Evolutionary conservation across 2,888 invertebrate genomes (phyloP).

Genomic region (Meliscaeva auricollis): DNA sequence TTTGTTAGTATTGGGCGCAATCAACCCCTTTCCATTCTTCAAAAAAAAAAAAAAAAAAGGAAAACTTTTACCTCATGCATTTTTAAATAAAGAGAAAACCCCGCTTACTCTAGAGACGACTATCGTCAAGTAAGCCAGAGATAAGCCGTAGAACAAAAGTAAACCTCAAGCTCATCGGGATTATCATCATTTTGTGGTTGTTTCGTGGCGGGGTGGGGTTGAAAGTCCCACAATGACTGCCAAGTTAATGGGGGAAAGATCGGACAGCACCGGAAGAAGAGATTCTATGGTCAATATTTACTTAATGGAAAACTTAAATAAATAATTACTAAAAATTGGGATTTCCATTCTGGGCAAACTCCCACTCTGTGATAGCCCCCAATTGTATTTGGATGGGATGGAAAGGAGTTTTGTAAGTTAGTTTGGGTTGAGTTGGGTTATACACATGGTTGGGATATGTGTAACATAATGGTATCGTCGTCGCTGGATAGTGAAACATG

Average conservation of each 20-base stretch:
- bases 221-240: background rate
- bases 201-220: background rate
- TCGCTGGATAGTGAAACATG: constrained; percentile 57
- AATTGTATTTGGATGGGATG: background rate
- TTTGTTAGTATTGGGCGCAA: background rate
- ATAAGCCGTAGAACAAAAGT: constrained; percentile 72
- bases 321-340: constrained; percentile 73
- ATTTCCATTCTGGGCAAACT: constrained; percentile 38
- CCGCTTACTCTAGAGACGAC: constrained; percentile 65
- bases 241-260: background rate
- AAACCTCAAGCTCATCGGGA: constrained; percentile 63
- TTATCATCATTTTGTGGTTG: constrained; percentile 65
- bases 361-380: background rate
- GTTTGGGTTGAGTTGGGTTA: background rate
- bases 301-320: constrained; percentile 74
- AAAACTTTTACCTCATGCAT: constrained; percentile 56
- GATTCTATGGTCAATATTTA: constrained; percentile 68
- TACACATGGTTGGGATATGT: background rate
- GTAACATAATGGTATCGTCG: constrained; percentile 9
- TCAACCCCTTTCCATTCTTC: constrained; percentile 1
- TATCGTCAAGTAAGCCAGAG: constrained; percentile 63
- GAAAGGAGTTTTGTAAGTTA: background rate
- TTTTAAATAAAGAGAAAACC: constrained; percentile 66
- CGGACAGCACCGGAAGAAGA: background rate
- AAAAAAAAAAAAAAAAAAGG: constrained; percentile 6